A percentile compares a stretch with the other conserved stretches of the same genome.
Evolutionary conservation across 2,113 vertebrate genomes (phyloP).

Genomic region (Bufo gargarizans): DNA sequence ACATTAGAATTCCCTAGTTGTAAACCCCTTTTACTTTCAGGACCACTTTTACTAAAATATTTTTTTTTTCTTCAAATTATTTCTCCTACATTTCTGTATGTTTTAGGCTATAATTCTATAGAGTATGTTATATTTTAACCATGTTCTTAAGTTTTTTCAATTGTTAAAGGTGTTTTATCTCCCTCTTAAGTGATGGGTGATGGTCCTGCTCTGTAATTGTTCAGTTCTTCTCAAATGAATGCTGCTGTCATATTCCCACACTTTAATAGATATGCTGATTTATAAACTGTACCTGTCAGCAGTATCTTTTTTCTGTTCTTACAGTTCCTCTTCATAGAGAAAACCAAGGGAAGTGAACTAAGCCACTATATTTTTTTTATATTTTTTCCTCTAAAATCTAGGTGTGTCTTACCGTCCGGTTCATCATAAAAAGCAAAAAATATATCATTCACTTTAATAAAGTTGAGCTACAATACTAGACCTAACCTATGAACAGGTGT

Average conservation of each 20-base stretch:
- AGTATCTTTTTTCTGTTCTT: neutral
- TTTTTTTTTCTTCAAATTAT: neutral
- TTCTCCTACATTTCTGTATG: neutral
- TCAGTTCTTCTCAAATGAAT: constrained; percentile 24
- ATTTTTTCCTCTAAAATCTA: no score
- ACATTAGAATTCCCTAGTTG: no score
- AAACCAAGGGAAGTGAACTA: neutral
- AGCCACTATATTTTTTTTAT: neutral
- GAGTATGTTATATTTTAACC: neutral
- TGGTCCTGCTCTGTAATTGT: constrained; percentile 5
- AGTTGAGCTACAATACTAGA: no score
- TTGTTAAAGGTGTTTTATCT: constrained; percentile 11
- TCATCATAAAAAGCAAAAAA: no score
- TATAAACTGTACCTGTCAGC: constrained; percentile 24
- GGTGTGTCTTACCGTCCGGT: no score
- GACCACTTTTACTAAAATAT: neutral
- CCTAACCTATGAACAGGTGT: no score
- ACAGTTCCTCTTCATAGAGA: neutral
- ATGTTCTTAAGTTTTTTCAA: neutral
- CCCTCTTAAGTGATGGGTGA: neutral
- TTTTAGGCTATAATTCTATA: neutral
- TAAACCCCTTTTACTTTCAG: neutral
- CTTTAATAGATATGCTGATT: constrained; percentile 31
- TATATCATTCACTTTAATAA: no score
- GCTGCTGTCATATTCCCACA: constrained; percentile 19